Conservation (phyloP, 2,113 vertebrate species). For the Tyto alba region DNA sequence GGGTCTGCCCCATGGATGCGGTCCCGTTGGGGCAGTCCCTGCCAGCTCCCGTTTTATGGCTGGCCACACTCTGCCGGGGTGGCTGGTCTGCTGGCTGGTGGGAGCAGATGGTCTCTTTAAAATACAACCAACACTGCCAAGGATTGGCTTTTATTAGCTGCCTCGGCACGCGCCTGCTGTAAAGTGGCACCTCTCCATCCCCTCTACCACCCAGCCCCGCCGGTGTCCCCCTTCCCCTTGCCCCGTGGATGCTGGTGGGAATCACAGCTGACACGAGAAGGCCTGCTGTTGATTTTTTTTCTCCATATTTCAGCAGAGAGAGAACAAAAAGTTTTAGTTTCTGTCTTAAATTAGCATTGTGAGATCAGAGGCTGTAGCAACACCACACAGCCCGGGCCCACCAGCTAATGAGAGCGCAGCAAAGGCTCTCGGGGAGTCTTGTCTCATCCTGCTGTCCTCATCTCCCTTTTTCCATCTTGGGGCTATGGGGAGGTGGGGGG, state of each 20-base stretch:
- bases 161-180: not conserved
- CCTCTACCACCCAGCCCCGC: not conserved
- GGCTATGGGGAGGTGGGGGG: not conserved
- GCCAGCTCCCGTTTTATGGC: not conserved
- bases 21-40: not conserved
- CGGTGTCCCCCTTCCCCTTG: not conserved
- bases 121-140: not conserved
- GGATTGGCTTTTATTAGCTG: not conserved
- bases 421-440: not conserved
- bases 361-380: not conserved
- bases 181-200: not conserved
- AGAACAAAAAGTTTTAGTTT: not conserved
- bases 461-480: not conserved
- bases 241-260: not conserved
- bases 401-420: not conserved
- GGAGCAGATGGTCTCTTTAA: not conserved
- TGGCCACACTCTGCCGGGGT: not conserved
- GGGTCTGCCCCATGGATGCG: not conserved
- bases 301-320: not conserved
- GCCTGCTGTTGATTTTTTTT: not conserved
- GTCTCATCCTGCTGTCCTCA: accelerated
- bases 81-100: not conserved
- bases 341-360: not conserved
- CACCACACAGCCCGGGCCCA: not conserved
- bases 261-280: not conserved